Base-by-base conservation (phyloP, 2,888 invertebrate genomes). In the Galerucella calmariensis region DNA sequence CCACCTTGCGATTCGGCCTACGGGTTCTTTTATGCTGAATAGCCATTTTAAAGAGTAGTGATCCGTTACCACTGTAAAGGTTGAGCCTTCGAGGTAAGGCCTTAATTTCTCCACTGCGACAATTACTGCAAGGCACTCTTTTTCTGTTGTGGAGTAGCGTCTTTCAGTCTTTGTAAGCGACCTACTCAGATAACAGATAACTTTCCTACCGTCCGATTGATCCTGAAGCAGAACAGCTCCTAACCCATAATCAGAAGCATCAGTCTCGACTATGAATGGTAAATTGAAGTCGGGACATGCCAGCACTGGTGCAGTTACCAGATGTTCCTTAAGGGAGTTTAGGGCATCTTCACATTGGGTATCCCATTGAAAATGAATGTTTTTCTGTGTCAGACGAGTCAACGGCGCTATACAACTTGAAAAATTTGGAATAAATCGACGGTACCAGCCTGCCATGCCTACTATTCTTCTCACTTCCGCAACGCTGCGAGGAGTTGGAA, bases 1-100 rank as follows among this genome's bases (percentile, higher is more conserved):
- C 81, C 80, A 10, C 27, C 27, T 27, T 27, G 27, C 27, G 3
- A 27, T 27, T 27, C 27, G 27, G 27, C 27, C 27, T 27, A 67
- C 67, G 8, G 78, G 76, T 67, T 81, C 75, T 63, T 81, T 79
- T 2, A 77, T 46, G 20, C 41, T 69, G 20, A 76, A 68, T 4
- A 79, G 53, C 70, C 74, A 73, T 9, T 68, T 48, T 27, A 77
- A 65, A 2, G 27, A 35, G n/a, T 62, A 62, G 14, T 62, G 62
- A 35, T 62, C 62, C 3, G 62, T 62, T 12, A 62, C 16, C 2
- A 62, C 35, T 5, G 41, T 35, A 35, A 62, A 62, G 8, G 14
- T 35, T 8, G 62, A 35, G 14, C 27, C 62, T 35, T 61, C 74
- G 10, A 46, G 11, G 46, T 46, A 46, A 46, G 11, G 46, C 11